A percentile compares a stretch with the other conserved stretches of the same genome.
These are phyloP conservation scores for Belgica antarctica DNA, from an alignment of 2,888 invertebrate species.

Conservation along the genomic window DNA sequence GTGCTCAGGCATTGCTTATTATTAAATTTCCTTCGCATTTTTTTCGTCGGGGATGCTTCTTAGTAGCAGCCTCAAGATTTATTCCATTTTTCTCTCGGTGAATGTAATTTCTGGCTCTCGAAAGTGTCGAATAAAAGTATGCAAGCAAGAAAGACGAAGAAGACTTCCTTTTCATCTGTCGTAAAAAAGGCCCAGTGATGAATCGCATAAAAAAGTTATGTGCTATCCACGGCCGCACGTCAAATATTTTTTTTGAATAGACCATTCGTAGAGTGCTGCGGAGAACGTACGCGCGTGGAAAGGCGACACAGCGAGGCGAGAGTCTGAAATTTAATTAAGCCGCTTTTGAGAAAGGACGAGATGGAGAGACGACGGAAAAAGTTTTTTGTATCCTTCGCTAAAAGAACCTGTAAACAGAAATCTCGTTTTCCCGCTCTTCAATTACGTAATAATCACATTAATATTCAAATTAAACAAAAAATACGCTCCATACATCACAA, in stretches of 20 bases:
- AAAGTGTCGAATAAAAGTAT: conserved; percentile 5
- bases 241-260: conserved; percentile 7
- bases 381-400: background rate
- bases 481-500: conserved; percentile 40
- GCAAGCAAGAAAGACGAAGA: no score
- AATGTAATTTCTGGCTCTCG: conserved; percentile 4
- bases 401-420: conserved; percentile 26
- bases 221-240: background rate
- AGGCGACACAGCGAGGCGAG: background rate
- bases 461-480: conserved; percentile 43
- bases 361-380: background rate
- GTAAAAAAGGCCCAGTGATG: conserved; percentile 31
- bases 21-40: background rate
- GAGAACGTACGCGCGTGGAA: background rate
- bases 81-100: background rate
- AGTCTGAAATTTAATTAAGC: conserved; percentile 11
- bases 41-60: background rate
- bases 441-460: conserved; percentile 42
- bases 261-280: background rate
- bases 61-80: background rate
- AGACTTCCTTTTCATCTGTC: background rate
- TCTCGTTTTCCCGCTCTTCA: conserved; percentile 2
- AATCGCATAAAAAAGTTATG: conserved; percentile 40
- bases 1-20: conserved; percentile 24
- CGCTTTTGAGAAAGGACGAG: background rate